These are phyloP conservation scores for Stomatorhinus walkeri DNA, from an alignment of 2,797 vertebrate genomes.

Conservation along the genomic window DNA sequence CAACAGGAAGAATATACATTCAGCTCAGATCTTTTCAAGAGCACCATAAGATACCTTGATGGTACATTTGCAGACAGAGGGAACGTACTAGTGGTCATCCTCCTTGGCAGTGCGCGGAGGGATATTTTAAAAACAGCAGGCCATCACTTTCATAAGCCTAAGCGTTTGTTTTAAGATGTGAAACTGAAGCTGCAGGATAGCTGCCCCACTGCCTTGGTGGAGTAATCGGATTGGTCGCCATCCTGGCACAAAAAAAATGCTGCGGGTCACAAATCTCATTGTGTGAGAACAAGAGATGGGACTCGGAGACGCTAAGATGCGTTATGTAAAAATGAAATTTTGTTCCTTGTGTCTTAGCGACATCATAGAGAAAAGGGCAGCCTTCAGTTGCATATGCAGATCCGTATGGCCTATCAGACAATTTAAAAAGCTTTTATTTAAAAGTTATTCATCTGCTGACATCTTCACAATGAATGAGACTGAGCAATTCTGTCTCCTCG, in stretches of 20 bases:
- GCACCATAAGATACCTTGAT: background rate
- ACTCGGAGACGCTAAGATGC: background rate
- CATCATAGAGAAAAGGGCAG: background rate
- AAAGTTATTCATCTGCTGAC: background rate
- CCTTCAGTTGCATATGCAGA: background rate
- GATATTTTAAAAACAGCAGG: background rate
- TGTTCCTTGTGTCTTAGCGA: background rate
- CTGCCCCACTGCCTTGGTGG: conserved; percentile 2
- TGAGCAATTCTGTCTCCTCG: background rate
- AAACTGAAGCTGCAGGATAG: background rate
- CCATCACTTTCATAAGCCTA: conserved; percentile 24
- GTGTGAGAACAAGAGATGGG: background rate
- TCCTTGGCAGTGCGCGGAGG: background rate
- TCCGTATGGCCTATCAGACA: background rate
- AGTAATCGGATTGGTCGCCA: conserved; percentile 55
- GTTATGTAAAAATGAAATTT: background rate
- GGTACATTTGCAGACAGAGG: background rate
- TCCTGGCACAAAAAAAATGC: conserved; percentile 31
- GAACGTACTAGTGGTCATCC: background rate
- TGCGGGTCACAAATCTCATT: conserved; percentile 3
- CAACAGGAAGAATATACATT: background rate
- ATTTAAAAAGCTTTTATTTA: background rate
- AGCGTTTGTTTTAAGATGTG: conserved; percentile 7
- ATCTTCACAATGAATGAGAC: background rate
- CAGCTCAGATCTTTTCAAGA: background rate